phyloP scores from a whole-genome alignment of 2,797 vertebrate species.

The Leuciscus waleckii region DNA sequence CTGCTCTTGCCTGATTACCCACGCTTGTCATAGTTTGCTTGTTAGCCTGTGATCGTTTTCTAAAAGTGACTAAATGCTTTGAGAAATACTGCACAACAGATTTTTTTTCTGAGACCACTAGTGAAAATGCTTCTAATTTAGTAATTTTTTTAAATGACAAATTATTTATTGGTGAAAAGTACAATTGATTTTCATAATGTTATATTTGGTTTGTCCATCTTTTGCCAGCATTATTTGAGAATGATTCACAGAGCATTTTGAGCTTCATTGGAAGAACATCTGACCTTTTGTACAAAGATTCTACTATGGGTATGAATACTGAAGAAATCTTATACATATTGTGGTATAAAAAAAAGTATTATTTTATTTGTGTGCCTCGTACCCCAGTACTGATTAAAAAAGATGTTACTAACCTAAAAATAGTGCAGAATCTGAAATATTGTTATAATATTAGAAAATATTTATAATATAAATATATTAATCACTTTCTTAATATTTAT shows the following conservation, averaged over 20 bases:
- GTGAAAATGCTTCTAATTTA: background rate
- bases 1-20: conserved; percentile 30
- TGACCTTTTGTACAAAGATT: background rate
- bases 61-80: conserved; percentile 10
- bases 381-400: background rate
- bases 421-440: background rate
- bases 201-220: background rate
- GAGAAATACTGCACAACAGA: background rate
- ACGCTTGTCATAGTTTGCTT: conserved; percentile 23
- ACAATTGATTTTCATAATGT: background rate
- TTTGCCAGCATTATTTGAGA: background rate
- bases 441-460: background rate
- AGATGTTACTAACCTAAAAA: background rate
- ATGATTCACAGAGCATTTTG: background rate
- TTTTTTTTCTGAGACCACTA: background rate
- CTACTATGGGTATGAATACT: no score
- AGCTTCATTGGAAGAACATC: background rate
- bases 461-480: background rate
- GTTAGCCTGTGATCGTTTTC: conserved; percentile 29
- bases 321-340: no score
- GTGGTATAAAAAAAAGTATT: no score
- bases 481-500: background rate
- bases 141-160: background rate
- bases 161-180: background rate
- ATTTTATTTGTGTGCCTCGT: no score